Base-by-base conservation (phyloP, 1,140 invertebrate species). In the Musca domestica region DNA sequence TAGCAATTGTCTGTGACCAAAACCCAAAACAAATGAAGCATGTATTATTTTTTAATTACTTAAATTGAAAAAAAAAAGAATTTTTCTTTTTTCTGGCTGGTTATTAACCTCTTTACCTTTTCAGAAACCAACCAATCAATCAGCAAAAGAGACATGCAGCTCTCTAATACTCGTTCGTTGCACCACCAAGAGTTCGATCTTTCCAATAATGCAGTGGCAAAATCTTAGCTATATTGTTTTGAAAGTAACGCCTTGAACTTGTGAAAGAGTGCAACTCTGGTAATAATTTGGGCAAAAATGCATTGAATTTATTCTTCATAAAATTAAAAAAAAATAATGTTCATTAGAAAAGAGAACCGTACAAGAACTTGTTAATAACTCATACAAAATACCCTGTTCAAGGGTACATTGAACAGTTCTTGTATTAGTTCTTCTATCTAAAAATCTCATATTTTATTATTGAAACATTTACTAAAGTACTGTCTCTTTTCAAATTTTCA, bases 401-500 rank as follows among this genome's bases (percentile, higher is more conserved):
- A 2, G 4, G 34, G 6, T 2, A 41, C 10, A 12, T 41, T 7
- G 12, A 41, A 41, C 2, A 41, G 10, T 41, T 12, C 34, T 41
- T 41, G 34, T 56, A 27, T 27, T 56, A 30, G 25, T 34, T 61
- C 12, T 41, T 41, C 10, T n/a, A n/a, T 41, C 10, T 10, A 41
- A 41, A 5, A 41, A 41, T 41, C n/a, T n/a, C 34, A 41, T 30
- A 4, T 9, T 30, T 9, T 30, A 4, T 30, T 30, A 30, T 30
- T n/a, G 23, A 25, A 23, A 58, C 54, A 9, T 30, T 58, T 15
- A 58, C 56, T 61, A 61, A 61, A 61, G 56, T 61, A 30, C 20
- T 61, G 30, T 61, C 56, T 61, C 56, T 61, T 61, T 61, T 61
- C 56, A 20, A 61, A 61, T 61, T 61, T 61, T 34, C 56, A 61